These are phyloP conservation scores for Limonius californicus DNA, from an alignment of 1,140 invertebrate genomes.

Conservation along the genomic window DNA sequence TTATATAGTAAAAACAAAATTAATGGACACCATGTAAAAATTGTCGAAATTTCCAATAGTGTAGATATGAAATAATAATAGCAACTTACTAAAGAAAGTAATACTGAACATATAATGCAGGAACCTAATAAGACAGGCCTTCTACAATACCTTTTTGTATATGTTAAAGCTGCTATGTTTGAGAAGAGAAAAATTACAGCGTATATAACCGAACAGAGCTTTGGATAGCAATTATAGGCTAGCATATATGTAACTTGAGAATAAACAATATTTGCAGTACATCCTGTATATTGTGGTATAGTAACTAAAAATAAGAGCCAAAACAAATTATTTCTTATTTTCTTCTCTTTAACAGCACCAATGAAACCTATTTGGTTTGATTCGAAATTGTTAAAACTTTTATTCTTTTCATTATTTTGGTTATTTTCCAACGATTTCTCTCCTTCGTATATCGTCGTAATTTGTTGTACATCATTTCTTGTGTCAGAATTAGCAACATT, in stretches of 20 bases:
- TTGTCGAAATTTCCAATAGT: constrained; percentile 1
- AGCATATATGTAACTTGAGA: constrained; percentile 26
- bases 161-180: constrained; percentile 19
- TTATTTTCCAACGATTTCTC: constrained; percentile 1
- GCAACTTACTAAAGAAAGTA: constrained; percentile 15
- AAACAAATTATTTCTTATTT: constrained; percentile 18
- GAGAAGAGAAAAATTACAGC: constrained; percentile 18
- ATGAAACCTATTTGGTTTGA: constrained; percentile 19
- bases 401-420: constrained; percentile 8
- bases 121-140: constrained; percentile 20
- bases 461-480: background rate
- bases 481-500: background rate
- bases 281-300: constrained; percentile 25
- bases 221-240: constrained; percentile 21
- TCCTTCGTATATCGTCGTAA: background rate
- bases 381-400: background rate
- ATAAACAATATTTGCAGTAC: constrained; percentile 24
- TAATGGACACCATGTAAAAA: constrained; percentile 24
- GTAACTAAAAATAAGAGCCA: constrained; percentile 25
- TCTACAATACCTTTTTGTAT: constrained; percentile 6
- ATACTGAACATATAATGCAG: constrained; percentile 4
- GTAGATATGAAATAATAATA: constrained; percentile 22
- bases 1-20: constrained; percentile 23
- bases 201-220: constrained; percentile 24
- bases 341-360: constrained; percentile 16